These are phyloP conservation scores for Heliconius cydno DNA, from an alignment of 2,888 invertebrate genomes.

Conservation along the genomic window DNA sequence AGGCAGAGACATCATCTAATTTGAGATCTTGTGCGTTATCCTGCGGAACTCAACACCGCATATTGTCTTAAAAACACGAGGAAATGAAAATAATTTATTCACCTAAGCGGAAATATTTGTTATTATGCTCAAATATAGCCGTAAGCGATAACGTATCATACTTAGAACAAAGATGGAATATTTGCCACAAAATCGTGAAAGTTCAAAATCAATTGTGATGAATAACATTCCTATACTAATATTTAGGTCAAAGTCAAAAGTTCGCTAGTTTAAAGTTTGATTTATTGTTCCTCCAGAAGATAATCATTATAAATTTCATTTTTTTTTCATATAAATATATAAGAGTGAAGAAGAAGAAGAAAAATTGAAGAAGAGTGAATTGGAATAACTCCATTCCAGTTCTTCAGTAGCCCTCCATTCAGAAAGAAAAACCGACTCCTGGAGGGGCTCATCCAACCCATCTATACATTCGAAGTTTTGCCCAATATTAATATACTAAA, in stretches of 20 bases:
- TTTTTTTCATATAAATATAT: no score
- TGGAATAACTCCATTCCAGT: no score
- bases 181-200: conserved; percentile 39
- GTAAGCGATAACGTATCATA: conserved; percentile 22
- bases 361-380: no score
- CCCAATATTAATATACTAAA: no score
- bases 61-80: background rate
- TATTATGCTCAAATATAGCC: background rate
- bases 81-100: background rate
- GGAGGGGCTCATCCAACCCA: no score
- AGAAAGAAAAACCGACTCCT: no score
- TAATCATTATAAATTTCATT: background rate
- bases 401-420: no score
- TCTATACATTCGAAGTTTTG: no score
- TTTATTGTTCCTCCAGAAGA: background rate
- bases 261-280: background rate
- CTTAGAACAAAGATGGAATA: conserved; percentile 21
- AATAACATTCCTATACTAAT: conserved; percentile 21
- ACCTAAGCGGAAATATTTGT: no score
- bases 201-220: conserved; percentile 37
- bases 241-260: conserved; percentile 42
- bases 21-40: no score
- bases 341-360: no score
- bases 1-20: no score
- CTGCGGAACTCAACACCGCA: background rate